Conservation (phyloP, 1,140 invertebrate species). For the Thrips palmi region DNA sequence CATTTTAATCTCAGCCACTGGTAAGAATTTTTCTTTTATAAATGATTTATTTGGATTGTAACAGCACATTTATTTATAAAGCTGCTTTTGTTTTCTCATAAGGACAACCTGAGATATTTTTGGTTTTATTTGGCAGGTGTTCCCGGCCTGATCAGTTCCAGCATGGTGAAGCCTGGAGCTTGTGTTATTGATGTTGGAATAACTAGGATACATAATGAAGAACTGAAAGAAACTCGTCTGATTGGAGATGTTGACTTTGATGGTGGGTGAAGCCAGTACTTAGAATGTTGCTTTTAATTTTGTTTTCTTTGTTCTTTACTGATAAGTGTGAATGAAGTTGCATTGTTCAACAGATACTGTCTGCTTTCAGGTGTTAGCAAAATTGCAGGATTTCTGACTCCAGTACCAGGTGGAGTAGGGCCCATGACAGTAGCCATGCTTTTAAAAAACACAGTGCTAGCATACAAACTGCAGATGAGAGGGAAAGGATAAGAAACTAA, state of each 20-base stretch:
- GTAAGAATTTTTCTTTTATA: slow-evolving; percentile 20
- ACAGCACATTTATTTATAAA: slow-evolving; percentile 1
- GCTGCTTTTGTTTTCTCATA: too few species aligned
- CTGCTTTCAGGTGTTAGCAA: slow-evolving; percentile 42
- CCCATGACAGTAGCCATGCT: slow-evolving; percentile 82
- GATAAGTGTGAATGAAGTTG: neutral
- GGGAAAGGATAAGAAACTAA: too few species aligned
- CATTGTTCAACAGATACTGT: slow-evolving; percentile 12
- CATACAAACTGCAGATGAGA: slow-evolving; percentile 37
- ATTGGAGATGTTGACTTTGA: slow-evolving; percentile 82
- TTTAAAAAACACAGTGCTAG: slow-evolving; percentile 64
- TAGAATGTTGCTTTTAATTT: slow-evolving; percentile 5
- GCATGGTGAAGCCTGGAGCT: slow-evolving; percentile 79
- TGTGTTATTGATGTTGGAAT: slow-evolving; percentile 79
- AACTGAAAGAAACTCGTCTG: slow-evolving; percentile 46
- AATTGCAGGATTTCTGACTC: slow-evolving; percentile 61
- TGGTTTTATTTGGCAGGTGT: slow-evolving; percentile 32
- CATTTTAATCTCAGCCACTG: slow-evolving; percentile 62
- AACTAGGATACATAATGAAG: slow-evolving; percentile 40
- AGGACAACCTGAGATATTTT: too few species aligned
- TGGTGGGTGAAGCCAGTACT: slow-evolving; percentile 21
- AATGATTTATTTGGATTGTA: neutral
- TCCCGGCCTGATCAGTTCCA: slow-evolving; percentile 55
- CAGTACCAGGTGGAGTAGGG: slow-evolving; percentile 75
- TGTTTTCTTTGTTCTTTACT: slow-evolving; percentile 6